Evolutionary conservation across 2,113 vertebrate species (phyloP), one percentile per base, ranked within the genome.

Genomic region (Leucosticte australis): DNA sequence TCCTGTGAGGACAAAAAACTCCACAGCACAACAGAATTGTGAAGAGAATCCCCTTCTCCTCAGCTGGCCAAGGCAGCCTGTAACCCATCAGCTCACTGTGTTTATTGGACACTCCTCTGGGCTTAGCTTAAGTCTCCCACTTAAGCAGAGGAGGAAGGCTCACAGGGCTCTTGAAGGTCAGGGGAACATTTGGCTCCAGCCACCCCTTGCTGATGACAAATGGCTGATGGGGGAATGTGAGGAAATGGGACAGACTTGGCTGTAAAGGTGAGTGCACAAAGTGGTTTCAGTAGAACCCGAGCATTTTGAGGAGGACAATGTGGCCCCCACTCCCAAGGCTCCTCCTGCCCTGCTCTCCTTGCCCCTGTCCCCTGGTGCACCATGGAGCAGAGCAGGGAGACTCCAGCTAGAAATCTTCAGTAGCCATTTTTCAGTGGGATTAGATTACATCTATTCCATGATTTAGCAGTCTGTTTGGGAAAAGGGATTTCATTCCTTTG

Each of bases 401-500:
- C 10, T 2, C 1, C 15, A 37, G 1, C 33, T 42, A 19, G 16
- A 19, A 88, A 52, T n/a, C 79, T 28, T 24, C 47, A 70, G 87
- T 14, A 92, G 83, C 65, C 74, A 30, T 65, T 91, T 92, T 65
- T 74, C 85, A 74, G 85, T 74, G 79, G 85, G 67, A 62, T 33
- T 16, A 65, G 50, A 37, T 80, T 86, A n/a, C 82, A 46, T 83
- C 65, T 46, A 90, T 44, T 64, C 85, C 85, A 27, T 60, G 47
- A 26, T 15, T 88, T 74, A 73, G 42, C 55, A 64, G 90, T 26
- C 96, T 94, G 79, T 86, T 88, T 83, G 75, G 79, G 87, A 73
- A 88, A 94, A 95, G 75, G 76, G 88, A 95, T 92, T 96, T 95
- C 59, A 83, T 92, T 93, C 63, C 79, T 90, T 50, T 42, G 50